phyloP scores from a whole-genome alignment of 2,113 vertebrate species.

The cat (Felis catus) region DNA sequence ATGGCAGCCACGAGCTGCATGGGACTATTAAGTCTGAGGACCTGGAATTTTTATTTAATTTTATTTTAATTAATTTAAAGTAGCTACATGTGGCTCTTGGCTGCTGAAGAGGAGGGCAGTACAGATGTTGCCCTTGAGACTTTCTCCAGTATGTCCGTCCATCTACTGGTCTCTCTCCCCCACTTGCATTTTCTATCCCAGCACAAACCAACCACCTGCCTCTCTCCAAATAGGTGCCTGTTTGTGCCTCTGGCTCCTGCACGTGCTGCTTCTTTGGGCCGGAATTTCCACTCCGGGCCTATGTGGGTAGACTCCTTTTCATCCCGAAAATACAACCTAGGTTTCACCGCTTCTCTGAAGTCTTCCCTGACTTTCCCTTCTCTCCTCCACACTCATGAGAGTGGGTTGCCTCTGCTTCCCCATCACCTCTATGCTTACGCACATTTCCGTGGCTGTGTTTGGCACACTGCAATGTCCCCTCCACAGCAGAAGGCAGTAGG shows the following conservation, averaged over 20 bases:
- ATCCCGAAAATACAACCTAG: neutral
- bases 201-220: neutral
- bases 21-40: neutral
- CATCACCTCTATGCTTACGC: neutral
- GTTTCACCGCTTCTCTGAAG: neutral
- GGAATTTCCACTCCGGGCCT: neutral
- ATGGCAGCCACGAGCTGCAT: neutral
- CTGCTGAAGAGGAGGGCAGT: neutral
- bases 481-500: neutral
- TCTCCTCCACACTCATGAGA: neutral
- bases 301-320: neutral
- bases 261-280: accelerated
- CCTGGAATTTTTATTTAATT: neutral
- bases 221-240: neutral
- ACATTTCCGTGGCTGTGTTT: neutral
- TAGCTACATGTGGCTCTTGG: neutral
- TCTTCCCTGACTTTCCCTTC: neutral
- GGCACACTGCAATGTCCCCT: neutral
- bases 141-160: neutral
- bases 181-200: neutral
- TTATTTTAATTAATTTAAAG: neutral
- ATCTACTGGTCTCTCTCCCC: neutral
- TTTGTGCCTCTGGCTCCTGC: neutral
- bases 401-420: neutral
- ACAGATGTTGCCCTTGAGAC: neutral